Evolutionary conservation across 2,797 vertebrate species (phyloP).

Genomic region (Menidia menidia): DNA sequence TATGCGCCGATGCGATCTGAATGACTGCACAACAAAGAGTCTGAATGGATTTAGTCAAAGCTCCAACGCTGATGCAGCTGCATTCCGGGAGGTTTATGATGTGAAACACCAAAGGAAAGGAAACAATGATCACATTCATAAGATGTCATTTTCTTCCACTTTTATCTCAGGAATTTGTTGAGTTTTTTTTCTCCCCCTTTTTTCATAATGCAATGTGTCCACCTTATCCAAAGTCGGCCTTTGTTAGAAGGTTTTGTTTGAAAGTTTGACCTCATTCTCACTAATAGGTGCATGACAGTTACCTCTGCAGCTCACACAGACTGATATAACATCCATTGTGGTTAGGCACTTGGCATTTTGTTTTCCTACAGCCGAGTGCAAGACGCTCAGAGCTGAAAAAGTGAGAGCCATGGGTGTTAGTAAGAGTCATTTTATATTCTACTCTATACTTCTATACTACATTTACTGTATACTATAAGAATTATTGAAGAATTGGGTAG

Average conservation of each 20-base stretch:
- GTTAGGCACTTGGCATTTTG: background rate
- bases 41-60: slow-evolving; percentile 79
- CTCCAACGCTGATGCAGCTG: slow-evolving; percentile 80
- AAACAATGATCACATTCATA: slow-evolving; percentile 86
- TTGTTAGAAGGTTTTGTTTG: slow-evolving; percentile 50
- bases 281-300: slow-evolving; percentile 32
- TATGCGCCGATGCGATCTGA: slow-evolving; percentile 67
- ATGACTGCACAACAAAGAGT: slow-evolving; percentile 82
- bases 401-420: background rate
- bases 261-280: slow-evolving; percentile 60
- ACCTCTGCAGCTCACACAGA: slow-evolving; percentile 15
- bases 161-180: slow-evolving; percentile 79
- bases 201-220: slow-evolving; percentile 64
- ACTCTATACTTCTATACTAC: background rate
- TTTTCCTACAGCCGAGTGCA: background rate
- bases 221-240: slow-evolving; percentile 54
- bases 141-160: slow-evolving; percentile 80
- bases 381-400: background rate
- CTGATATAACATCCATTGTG: background rate
- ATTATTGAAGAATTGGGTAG: too few relatives aligned
- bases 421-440: background rate
- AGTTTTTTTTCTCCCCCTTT: slow-evolving; percentile 5
- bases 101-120: slow-evolving; percentile 85
- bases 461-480: too few relatives aligned
- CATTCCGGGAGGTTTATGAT: slow-evolving; percentile 84